phyloP scores from a whole-genome alignment of 2,888 invertebrate genomes.

The Ferdinandea cuprea region DNA sequence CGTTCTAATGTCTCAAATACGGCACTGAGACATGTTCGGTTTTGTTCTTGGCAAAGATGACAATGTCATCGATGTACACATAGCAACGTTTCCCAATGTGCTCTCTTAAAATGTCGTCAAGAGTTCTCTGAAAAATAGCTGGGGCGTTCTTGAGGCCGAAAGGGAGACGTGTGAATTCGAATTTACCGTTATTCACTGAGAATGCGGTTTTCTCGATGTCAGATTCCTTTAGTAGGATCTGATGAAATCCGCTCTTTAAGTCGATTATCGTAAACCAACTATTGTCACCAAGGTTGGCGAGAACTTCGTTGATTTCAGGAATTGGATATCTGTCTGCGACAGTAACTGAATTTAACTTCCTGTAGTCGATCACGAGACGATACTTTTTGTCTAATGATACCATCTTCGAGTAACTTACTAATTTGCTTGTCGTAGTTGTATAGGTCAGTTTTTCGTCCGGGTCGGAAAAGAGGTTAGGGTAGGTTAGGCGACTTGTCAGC shows the following conservation, averaged over 20 bases:
- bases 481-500: conserved; percentile 14
- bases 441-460: too few species aligned
- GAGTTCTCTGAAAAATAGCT: conserved; percentile 31
- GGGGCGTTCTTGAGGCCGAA: too few species aligned
- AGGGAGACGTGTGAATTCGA: too few species aligned
- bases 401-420: conserved; percentile 3
- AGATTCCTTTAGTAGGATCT: too few species aligned
- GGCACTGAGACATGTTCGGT: conserved; percentile 35
- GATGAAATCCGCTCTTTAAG: too few species aligned
- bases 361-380: conserved; percentile 51
- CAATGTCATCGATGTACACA: conserved; percentile 32
- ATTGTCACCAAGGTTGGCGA: conserved; percentile 33
- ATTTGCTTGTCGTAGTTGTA: conserved; percentile 46
- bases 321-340: too few species aligned
- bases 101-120: conserved; percentile 23
- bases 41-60: conserved; percentile 28
- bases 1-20: conserved; percentile 43
- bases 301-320: too few species aligned
- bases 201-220: too few species aligned
- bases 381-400: conserved; percentile 41
- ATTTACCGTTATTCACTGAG: too few species aligned
- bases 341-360: conserved; percentile 44
- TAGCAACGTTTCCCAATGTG: conserved; percentile 25
- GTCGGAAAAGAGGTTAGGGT: too few species aligned
- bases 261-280: conserved; percentile 20